Evolutionary conservation across 2,888 invertebrate species (phyloP).

Genomic region (Atrina japonica): DNA sequence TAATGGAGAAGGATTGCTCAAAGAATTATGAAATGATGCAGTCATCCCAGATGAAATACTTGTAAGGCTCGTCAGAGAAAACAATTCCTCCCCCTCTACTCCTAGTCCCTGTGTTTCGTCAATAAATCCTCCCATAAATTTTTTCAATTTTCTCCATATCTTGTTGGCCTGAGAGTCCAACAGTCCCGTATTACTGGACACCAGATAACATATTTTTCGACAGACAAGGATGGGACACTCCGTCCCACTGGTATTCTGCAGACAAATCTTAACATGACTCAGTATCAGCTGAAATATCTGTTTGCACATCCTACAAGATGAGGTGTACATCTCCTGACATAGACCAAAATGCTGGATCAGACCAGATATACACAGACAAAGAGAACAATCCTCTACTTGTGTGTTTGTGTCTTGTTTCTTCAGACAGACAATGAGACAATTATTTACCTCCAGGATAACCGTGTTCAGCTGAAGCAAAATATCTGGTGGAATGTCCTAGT

Average conservation of each 20-base stretch:
- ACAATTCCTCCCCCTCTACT: conserved; percentile 22
- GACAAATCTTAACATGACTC: conserved; percentile 28
- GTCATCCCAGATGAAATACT: background rate
- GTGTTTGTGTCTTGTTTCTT: conserved; percentile 9
- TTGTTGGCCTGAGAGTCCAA: conserved; percentile 24
- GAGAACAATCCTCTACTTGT: conserved; percentile 24
- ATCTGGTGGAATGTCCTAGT: conserved; percentile 45
- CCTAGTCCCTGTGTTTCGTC: background rate
- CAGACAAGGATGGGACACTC: conserved; percentile 32
- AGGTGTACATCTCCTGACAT: conserved; percentile 26
- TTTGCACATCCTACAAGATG: conserved; percentile 20
- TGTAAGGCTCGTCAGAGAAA: conserved; percentile 19
- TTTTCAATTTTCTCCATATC: conserved; percentile 44
- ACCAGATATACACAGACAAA: conserved; percentile 29
- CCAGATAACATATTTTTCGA: conserved; percentile 18
- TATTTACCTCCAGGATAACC: conserved; percentile 31
- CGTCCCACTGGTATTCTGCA: background rate
- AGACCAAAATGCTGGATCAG: conserved; percentile 43
- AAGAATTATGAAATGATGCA: background rate
- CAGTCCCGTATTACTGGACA: background rate
- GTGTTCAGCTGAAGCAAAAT: conserved; percentile 6
- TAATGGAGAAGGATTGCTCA: background rate
- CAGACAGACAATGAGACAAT: conserved; percentile 34
- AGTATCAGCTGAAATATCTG: conserved; percentile 30
- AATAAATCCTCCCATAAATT: conserved; percentile 31